phyloP scores from a whole-genome alignment of 2,888 invertebrate species.

The Cheilosia vernalis region DNA sequence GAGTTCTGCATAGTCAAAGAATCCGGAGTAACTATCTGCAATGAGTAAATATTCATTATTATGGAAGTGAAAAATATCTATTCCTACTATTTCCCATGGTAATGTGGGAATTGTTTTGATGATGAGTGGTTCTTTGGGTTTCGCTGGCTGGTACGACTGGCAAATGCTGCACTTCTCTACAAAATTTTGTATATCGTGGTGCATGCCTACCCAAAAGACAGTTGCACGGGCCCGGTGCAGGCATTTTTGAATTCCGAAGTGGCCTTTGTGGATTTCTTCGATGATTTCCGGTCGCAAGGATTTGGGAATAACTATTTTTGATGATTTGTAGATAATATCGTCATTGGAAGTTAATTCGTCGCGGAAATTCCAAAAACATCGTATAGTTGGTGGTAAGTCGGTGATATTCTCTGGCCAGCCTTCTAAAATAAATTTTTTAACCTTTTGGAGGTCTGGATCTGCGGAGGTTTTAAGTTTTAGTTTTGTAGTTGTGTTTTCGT shows the following conservation, averaged over 20 bases:
- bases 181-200: slow-evolving; percentile 45
- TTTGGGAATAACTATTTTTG: slow-evolving; percentile 55
- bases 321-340: slow-evolving; percentile 58
- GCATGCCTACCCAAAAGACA: slow-evolving; percentile 33
- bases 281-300: neutral
- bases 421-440: slow-evolving; percentile 52
- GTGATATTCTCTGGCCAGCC: slow-evolving; percentile 59
- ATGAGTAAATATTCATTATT: slow-evolving; percentile 36
- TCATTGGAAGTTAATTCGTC: slow-evolving; percentile 49
- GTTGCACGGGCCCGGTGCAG: neutral
- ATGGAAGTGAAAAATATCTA: slow-evolving; percentile 25
- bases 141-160: slow-evolving; percentile 24
- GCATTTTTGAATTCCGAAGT: neutral
- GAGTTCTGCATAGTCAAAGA: slow-evolving; percentile 56
- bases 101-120: slow-evolving; percentile 52
- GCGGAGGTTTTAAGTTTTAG: slow-evolving; percentile 33
- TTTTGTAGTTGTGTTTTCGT: slow-evolving; percentile 31
- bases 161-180: slow-evolving; percentile 59
- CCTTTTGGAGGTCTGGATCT: slow-evolving; percentile 29
- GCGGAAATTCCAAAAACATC: slow-evolving; percentile 33
- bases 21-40: slow-evolving; percentile 60
- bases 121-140: slow-evolving; percentile 38
- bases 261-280: neutral
- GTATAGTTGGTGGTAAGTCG: slow-evolving; percentile 33
- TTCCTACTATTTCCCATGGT: slow-evolving; percentile 37